These are phyloP conservation scores for Enteromius unitaeniatus DNA, from an alignment of 2,797 vertebrate species.

Conservation along the genomic window DNA sequence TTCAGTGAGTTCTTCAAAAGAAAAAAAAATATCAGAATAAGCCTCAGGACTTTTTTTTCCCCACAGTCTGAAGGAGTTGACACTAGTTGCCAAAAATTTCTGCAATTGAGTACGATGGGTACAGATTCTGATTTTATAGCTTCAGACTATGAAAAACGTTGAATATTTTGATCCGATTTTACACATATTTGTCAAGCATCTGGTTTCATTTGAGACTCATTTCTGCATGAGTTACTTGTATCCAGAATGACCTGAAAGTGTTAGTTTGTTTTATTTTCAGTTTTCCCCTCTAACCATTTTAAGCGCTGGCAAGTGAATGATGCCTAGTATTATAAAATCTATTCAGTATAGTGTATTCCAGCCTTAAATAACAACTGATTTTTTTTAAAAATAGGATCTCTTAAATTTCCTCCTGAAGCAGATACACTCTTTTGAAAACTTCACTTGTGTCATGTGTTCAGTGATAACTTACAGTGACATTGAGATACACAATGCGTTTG, in stretches of 20 bases:
- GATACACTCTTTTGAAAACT: not conserved
- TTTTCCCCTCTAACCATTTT: not conserved
- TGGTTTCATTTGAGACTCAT: not conserved
- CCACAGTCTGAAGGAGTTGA: too few species aligned
- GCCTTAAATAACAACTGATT: not conserved
- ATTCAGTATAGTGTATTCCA: not conserved
- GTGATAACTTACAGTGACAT: conserved; percentile 87
- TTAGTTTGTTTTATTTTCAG: not conserved
- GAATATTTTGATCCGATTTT: not conserved
- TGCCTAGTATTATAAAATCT: not conserved
- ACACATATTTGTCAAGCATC: not conserved
- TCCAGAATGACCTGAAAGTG: not conserved
- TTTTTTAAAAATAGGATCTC: not conserved
- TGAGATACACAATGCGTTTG: conserved; percentile 90
- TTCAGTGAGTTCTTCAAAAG: conserved; percentile 88
- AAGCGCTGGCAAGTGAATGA: not conserved
- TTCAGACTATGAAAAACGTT: not conserved
- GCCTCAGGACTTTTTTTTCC: not conserved
- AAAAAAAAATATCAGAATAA: not conserved
- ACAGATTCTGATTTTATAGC: not conserved
- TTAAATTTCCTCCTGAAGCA: not conserved
- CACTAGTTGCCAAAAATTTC: not conserved
- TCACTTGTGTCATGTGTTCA: not conserved
- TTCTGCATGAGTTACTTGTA: not conserved
- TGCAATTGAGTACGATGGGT: not conserved